These are phyloP conservation scores for Caenorhabditis brenneri DNA, from an alignment of 1,140 invertebrate species.

Conservation along the genomic window DNA sequence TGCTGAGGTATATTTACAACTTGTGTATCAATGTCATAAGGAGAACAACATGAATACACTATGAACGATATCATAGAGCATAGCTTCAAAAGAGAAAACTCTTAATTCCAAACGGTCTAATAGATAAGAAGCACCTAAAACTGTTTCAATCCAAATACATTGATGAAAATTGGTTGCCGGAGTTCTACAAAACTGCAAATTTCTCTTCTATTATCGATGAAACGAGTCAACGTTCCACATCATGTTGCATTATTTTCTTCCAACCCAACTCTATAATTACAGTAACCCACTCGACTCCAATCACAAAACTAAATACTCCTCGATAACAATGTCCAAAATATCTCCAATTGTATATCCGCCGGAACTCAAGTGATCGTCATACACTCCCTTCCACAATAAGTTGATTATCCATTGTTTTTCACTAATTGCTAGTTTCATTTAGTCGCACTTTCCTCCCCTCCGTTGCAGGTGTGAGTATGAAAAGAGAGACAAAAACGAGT, in stretches of 20 bases:
- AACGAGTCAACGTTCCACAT: not conserved
- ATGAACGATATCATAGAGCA: too few relatives aligned
- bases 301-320: not conserved
- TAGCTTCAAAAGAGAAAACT: too few relatives aligned
- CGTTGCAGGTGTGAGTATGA: conserved; percentile 26
- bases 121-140: too few relatives aligned
- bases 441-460: conserved; percentile 42
- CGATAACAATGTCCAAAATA: not conserved
- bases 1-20: too few relatives aligned
- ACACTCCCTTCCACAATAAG: not conserved
- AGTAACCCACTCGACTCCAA: conserved; percentile 23
- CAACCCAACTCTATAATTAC: conserved; percentile 17
- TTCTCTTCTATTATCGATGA: not conserved
- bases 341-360: not conserved
- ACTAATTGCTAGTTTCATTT: conserved; percentile 35
- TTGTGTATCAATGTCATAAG: too few relatives aligned
- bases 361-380: conserved; percentile 21
- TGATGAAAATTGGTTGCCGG: too few relatives aligned
- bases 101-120: too few relatives aligned
- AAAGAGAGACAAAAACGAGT: not conserved
- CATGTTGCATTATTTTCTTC: not conserved
- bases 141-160: too few relatives aligned
- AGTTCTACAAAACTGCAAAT: not conserved
- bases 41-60: too few relatives aligned
- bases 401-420: conserved; percentile 38